phyloP scores from a whole-genome alignment of 2,797 vertebrate genomes.

The Bradypus variegatus region DNA sequence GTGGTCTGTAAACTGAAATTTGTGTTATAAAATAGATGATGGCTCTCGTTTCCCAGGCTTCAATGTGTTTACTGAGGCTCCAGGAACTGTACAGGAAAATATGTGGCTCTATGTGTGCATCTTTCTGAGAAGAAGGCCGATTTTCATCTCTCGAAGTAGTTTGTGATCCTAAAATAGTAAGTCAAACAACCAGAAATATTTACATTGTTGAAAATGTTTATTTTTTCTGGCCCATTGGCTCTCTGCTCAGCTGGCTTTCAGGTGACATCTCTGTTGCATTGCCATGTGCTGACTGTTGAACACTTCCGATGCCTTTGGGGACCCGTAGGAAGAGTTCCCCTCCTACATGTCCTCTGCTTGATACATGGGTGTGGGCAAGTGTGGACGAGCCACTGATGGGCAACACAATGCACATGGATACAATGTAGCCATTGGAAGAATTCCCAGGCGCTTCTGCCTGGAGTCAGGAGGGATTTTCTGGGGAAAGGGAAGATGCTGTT shows the following conservation, averaged over 20 bases:
- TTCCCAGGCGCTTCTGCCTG: background rate
- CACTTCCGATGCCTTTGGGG: background rate
- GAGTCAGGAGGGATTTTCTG: background rate
- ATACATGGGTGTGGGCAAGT: background rate
- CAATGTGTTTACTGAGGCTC: background rate
- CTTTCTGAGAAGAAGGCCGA: background rate
- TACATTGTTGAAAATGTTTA: background rate
- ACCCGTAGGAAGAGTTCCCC: background rate
- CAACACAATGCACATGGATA: background rate
- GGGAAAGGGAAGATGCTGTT: background rate
- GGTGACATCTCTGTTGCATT: background rate
- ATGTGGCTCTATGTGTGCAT: background rate
- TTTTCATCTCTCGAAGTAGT: background rate
- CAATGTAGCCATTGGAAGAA: background rate
- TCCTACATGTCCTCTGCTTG: background rate
- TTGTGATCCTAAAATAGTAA: background rate
- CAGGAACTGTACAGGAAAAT: background rate
- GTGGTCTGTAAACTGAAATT: background rate
- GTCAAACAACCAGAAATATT: background rate
- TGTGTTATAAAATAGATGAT: background rate
- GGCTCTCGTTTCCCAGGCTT: background rate
- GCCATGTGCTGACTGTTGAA: rapidly evolving
- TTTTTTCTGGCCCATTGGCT: background rate
- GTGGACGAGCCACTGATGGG: background rate
- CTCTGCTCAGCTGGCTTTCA: background rate